Base-by-base conservation (phyloP, 2,888 invertebrate species). In the Globia sparganii region DNA sequence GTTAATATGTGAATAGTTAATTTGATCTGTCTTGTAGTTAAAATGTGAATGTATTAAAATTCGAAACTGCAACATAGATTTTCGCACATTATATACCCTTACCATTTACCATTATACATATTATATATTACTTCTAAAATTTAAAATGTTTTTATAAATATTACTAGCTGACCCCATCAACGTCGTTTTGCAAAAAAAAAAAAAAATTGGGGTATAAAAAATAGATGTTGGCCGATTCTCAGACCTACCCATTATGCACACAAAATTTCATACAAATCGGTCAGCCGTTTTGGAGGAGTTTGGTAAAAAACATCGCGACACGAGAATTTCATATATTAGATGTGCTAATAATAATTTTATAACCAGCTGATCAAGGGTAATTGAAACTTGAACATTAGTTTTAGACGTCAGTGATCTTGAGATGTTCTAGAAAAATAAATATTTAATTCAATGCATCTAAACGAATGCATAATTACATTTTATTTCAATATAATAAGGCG, bases 341-440 rank as follows among this genome's bases (percentile, higher is more conserved):
- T 37, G 21, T 56, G 46, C 65, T 43, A 66, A 58, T 67, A 61
- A 31, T 64, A 69, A 34, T 40, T 34, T 18, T 64, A 72, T 37
- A 43, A 73, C 43, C 56, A 31, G 15, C 18, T 78, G 34, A 83
- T 84, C 62, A 80, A 82, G 67, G 62, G 67, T 69, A 80, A 74
- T 72, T 61, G 11, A 64, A 82, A 53, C 64, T 61, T 78, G 1
- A 25, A 28, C 0, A 46, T 72, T 72, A 59, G 37, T 18, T 46
- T 40, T 18, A 61, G 46, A 69, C 65, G 69, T 70, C 65, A 80
- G 53, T 59, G 59, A 46, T 81, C 77, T 70, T 82, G 69, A 80
- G 40, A 58, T 75, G 61, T 67, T 62, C 25, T 49, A 49, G 2
- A 46, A 62, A 56, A 40, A 28, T 13, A 0, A 1, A 25, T 78